These are phyloP conservation scores for Ptychodera flava DNA, from an alignment of 35 echinoderm and acorn worm genomes.

Conservation along the genomic window DNA sequence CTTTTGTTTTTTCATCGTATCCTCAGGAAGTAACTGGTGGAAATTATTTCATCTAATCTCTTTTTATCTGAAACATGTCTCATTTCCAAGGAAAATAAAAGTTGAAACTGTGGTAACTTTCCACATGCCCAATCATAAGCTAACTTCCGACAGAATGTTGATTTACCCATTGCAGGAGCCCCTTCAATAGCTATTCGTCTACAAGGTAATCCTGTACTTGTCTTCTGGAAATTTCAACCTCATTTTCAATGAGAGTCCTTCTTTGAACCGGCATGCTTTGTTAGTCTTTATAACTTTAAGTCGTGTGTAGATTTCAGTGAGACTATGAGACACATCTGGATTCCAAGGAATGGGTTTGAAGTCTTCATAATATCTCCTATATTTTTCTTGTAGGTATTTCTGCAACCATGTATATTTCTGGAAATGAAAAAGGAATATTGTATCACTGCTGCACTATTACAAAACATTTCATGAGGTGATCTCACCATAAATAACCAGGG, in stretches of 20 bases:
- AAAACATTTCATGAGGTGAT: too few species aligned
- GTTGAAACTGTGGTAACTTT: background rate
- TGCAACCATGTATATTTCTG: background rate
- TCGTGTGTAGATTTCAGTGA: background rate
- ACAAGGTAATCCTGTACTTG: background rate
- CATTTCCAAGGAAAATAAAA: background rate
- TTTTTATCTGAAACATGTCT: background rate
- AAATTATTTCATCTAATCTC: background rate
- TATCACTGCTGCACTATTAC: too few species aligned
- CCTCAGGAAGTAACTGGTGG: background rate
- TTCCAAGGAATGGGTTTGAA: background rate
- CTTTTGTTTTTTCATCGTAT: background rate
- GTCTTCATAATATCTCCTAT: background rate
- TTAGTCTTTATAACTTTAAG: background rate
- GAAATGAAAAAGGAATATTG: background rate
- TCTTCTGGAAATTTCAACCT: background rate
- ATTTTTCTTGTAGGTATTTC: background rate
- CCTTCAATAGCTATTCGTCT: background rate
- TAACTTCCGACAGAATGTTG: background rate
- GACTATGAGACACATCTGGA: background rate
- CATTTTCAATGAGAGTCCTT: background rate
- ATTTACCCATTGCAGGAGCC: background rate
- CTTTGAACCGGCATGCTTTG: background rate
- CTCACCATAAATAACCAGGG: too few species aligned
- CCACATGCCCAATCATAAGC: background rate